These are phyloP conservation scores for Etheostoma cragini DNA, from an alignment of 2,113 vertebrate species.

Conservation along the genomic window DNA sequence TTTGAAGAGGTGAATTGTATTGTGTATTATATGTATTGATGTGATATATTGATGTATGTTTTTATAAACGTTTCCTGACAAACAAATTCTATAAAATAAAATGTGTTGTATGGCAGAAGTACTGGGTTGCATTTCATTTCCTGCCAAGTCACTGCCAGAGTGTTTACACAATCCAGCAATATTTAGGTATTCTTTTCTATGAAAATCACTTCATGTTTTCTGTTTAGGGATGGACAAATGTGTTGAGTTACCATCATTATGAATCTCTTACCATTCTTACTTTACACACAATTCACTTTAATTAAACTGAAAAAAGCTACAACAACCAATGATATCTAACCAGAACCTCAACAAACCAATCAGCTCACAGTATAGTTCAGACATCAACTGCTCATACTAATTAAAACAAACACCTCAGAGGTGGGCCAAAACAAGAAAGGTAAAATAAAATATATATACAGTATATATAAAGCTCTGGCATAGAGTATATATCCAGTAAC, in stretches of 20 bases:
- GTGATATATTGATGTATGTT: neutral
- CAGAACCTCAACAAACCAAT: neutral
- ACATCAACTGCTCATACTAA: neutral
- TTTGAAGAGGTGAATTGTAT: neutral
- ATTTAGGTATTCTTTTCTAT: too few species aligned
- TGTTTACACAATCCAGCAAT: neutral
- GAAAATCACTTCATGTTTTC: neutral
- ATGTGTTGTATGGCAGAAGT: neutral
- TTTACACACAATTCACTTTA: neutral
- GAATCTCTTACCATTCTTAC: neutral
- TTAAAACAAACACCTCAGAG: neutral
- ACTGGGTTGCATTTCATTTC: neutral
- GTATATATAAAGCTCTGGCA: too few species aligned
- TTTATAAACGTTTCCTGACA: neutral
- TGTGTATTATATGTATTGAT: neutral
- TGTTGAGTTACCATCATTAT: neutral
- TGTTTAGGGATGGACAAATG: neutral
- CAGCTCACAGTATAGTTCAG: neutral
- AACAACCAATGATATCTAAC: neutral
- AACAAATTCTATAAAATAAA: neutral
- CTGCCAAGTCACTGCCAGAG: neutral
- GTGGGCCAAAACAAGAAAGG: neutral
- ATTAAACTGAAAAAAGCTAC: neutral
- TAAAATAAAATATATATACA: too few species aligned
- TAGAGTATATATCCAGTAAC: too few species aligned